phyloP scores from a whole-genome alignment of 1,140 invertebrate species.

The Drosophila repleta region DNA sequence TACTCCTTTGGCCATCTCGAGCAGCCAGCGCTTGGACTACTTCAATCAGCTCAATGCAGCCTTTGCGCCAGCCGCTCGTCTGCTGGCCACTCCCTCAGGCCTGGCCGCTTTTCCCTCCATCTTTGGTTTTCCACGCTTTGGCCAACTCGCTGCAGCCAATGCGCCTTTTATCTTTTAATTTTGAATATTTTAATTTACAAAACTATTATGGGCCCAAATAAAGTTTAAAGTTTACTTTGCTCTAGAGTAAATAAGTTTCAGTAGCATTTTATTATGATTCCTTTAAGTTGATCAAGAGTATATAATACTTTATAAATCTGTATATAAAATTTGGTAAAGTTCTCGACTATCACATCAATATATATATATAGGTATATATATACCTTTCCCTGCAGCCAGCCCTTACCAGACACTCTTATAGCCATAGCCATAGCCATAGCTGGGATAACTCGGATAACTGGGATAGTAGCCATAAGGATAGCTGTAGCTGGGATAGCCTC shows the following conservation, averaged over 20 bases:
- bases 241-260: too few relatives aligned
- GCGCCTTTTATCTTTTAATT: slow-evolving; percentile 45
- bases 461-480: slow-evolving; percentile 61
- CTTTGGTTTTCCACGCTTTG: slow-evolving; percentile 35
- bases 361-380: not conserved
- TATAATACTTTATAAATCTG: slow-evolving; percentile 5
- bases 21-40: slow-evolving; percentile 67
- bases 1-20: slow-evolving; percentile 55
- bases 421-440: slow-evolving; percentile 66
- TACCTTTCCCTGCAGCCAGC: not conserved
- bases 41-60: slow-evolving; percentile 70
- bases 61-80: slow-evolving; percentile 45
- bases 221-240: not conserved
- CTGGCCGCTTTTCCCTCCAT: slow-evolving; percentile 24
- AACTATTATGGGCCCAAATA: not conserved
- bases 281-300: not conserved
- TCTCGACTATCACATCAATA: slow-evolving; percentile 57
- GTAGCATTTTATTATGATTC: too few relatives aligned
- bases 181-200: not conserved
- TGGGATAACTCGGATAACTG: slow-evolving; percentile 20
- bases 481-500: slow-evolving; percentile 40
- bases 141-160: slow-evolving; percentile 17
- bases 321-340: slow-evolving; percentile 17
- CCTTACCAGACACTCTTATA: slow-evolving; percentile 63
- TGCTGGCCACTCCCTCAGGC: slow-evolving; percentile 42